Conservation (phyloP, 2,888 invertebrate genomes). For the Dicyrtomina minuta region DNA sequence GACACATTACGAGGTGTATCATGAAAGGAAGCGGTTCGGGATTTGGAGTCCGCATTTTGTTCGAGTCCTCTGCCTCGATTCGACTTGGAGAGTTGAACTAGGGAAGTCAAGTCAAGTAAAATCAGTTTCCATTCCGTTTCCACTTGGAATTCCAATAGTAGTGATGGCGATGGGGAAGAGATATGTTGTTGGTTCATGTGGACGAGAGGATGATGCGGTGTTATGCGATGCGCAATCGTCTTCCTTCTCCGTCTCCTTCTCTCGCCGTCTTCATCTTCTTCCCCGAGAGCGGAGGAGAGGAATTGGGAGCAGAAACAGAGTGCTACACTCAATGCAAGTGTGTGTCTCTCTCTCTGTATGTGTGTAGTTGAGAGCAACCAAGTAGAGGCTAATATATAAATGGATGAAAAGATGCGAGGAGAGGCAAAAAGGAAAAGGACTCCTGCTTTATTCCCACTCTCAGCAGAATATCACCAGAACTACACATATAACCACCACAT, state of each 20-base stretch:
- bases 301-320: too few relatives aligned
- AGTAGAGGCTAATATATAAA: too few relatives aligned
- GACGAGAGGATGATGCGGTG: slow-evolving; percentile 24
- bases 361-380: too few relatives aligned
- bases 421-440: too few relatives aligned
- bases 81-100: slow-evolving; percentile 8
- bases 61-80: too few relatives aligned
- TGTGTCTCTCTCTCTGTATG: too few relatives aligned
- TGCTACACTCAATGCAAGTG: too few relatives aligned
- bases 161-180: slow-evolving; percentile 22
- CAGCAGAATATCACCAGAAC: too few relatives aligned
- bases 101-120: slow-evolving; percentile 25
- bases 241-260: slow-evolving; percentile 1
- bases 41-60: neutral
- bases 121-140: slow-evolving; percentile 22
- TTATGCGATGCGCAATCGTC: slow-evolving; percentile 28
- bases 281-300: neutral
- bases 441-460: too few relatives aligned
- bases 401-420: too few relatives aligned
- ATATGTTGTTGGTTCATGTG: slow-evolving; percentile 15
- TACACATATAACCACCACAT: too few relatives aligned
- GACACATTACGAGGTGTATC: neutral
- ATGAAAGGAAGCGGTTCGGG: neutral
- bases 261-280: slow-evolving; percentile 1
- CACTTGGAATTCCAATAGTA: slow-evolving; percentile 19